Base-by-base conservation (phyloP, 1,140 invertebrate genomes). In the Drosophila ironensis region DNA sequence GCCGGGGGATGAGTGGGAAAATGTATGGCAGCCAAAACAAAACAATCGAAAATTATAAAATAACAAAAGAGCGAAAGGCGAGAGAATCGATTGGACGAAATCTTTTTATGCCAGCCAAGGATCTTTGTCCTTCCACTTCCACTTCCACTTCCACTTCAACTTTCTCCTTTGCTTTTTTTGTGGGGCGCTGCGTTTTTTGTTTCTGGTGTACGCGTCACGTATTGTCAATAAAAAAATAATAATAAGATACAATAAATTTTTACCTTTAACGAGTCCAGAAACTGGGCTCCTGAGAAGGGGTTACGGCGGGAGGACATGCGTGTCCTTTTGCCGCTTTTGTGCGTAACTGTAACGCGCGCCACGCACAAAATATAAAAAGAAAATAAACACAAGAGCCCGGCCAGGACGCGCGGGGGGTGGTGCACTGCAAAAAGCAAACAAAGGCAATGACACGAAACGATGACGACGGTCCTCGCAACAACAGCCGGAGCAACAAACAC, bases 221-320 rank as follows among this genome's bases (percentile, higher is more conserved):
- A 82, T 88, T 82, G 76, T 78, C 87, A 88, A 88, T 88, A 88
- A 88, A 88, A 86, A 88, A 82, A 88, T 88, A 88, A 88, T 82
- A 88, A 88, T 75, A 87, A 80, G 77, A 69, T 78, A 88, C 87
- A 88, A 88, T 88, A 88, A 87, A 88, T 88, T 88, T 87, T 76
- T 82, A 87, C 77, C 87, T 88, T 78, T 75, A 87, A 82, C 86
- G 86, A 78, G 84, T 68, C 70, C 4, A 9, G 27, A n/a, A n/a
- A n/a, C n/a, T n/a, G 16, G 37, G 11, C 16, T 16, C 7, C 3
- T 20, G 14, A 12, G 2, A 11, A 30, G 19, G 52, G 38, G 50
- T 54, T 64, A 38, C n/a, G n/a, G n/a, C n/a, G 60, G 42, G 42
- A 46, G 50, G 46, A 81, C 68, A 82, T 81, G 76, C 78, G 77